Evolutionary conservation across 2,888 invertebrate species (phyloP).

Genomic region (Trachelus stipa): DNA sequence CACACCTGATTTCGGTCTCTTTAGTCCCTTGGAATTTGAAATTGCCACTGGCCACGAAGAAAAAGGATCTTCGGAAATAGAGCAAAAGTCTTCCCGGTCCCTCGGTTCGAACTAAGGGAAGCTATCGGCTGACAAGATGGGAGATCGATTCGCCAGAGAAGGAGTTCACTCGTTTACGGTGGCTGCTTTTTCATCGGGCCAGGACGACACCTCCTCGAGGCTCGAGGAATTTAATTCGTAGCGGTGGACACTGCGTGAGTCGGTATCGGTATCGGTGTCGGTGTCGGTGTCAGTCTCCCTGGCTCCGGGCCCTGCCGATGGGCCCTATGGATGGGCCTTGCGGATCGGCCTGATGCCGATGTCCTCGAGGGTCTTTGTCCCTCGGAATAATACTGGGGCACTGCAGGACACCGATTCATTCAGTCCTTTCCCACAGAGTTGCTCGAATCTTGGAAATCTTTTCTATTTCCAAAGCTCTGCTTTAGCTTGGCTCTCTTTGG

Average conservation of each 20-base stretch:
- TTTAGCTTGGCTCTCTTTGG: slow-evolving; percentile 34
- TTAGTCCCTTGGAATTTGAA: slow-evolving; percentile 35
- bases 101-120: slow-evolving; percentile 14
- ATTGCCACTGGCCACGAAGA: slow-evolving; percentile 26
- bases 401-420: slow-evolving; percentile 51
- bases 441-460: slow-evolving; percentile 60
- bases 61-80: slow-evolving; percentile 19
- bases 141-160: not conserved
- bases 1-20: slow-evolving; percentile 48
- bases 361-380: slow-evolving; percentile 32
- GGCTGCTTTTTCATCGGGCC: not conserved
- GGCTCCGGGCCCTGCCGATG: not conserved
- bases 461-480: slow-evolving; percentile 50
- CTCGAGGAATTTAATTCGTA: slow-evolving; percentile 6
- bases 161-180: not conserved
- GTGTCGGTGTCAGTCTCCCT: not conserved
- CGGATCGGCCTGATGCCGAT: slow-evolving; percentile 14
- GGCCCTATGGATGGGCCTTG: slow-evolving; percentile 10
- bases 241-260: not conserved
- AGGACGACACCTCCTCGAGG: not conserved
- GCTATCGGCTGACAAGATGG: slow-evolving; percentile 1
- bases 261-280: not conserved
- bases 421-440: slow-evolving; percentile 60
- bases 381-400: slow-evolving; percentile 51
- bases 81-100: not conserved